Evolutionary conservation across 2,797 vertebrate species (phyloP), one percentile per base, ranked within the genome.

Genomic region (Danio kyathit): DNA sequence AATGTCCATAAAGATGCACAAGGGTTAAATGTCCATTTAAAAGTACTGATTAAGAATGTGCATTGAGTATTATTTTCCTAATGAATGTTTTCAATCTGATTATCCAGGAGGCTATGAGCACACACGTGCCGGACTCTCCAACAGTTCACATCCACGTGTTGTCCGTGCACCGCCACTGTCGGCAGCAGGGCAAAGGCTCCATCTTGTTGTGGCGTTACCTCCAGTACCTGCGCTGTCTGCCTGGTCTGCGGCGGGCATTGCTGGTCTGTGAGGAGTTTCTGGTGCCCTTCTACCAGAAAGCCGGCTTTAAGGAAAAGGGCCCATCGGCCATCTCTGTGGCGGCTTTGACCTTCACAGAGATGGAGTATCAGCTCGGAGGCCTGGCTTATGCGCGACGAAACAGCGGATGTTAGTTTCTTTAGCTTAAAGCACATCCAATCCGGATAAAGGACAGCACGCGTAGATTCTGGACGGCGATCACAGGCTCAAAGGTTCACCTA

Each of bases 181-280:
- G 95, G 14, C 94, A 95, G 86, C 94, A 95, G 63, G 95, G 95
- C 57, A 95, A 94, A 52, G 95, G 94, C 80, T 95, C 94, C 76
- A 89, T 94, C 81, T 90, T 95, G n/a, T 79, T 95, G 84, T 95
- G 95, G 95, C 93, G 94, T 29, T 95, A 95, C 88, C 49, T 95
- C 86, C 94, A 95, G 89, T 91, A 94, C 81, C 84, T 95, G 73
- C 91, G 90, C 70, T 93, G 92, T 52, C 56, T 94, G n/a, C 90
- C 92, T 0, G 89, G 91, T 14, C 87, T 91, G 64, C 92, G 89
- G 6, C 71, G 94, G 13, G 93, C 92, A 8, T 89, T 95, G 83
- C 92, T 95, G 63, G 91, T 95, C 19, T 95, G 94, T 2, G 94
- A 94, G 87, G 92, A 93, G 65, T 94, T 94, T 86, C 90, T 94